phyloP scores from a whole-genome alignment of 2,888 invertebrate species.

The Drosophila tanythrix region DNA sequence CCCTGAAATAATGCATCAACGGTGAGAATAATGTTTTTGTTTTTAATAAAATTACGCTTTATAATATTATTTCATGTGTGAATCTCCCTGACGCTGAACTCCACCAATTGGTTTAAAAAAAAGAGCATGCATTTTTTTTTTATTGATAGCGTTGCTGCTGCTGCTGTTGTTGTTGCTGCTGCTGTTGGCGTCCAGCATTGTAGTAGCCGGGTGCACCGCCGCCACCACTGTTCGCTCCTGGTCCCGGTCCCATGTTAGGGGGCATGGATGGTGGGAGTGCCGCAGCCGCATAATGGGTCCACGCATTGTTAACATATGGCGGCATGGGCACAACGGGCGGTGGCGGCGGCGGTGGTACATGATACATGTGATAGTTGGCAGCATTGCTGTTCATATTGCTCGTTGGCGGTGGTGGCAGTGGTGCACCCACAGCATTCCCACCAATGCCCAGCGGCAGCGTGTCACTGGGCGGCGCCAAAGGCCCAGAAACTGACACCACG shows the following conservation, averaged over 20 bases:
- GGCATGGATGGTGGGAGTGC: constrained; percentile 63
- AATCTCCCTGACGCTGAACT: constrained; percentile 13
- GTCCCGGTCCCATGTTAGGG: constrained; percentile 49
- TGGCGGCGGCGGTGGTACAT: constrained; percentile 80
- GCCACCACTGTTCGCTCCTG: constrained; percentile 31
- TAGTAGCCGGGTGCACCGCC: constrained; percentile 48
- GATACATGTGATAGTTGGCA: constrained; percentile 67
- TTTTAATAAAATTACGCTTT: constrained; percentile 77
- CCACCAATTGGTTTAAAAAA: background rate
- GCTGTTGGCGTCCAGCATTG: constrained; percentile 59
- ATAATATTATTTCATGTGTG: constrained; percentile 58
- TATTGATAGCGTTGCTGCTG: constrained; percentile 62
- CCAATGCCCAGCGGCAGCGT: constrained; percentile 50
- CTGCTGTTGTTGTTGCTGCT: constrained; percentile 35
- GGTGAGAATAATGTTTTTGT: constrained; percentile 53
- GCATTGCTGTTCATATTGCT: constrained; percentile 47
- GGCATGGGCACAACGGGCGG: constrained; percentile 66
- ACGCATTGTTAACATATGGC: constrained; percentile 57
- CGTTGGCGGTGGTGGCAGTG: constrained; percentile 43
- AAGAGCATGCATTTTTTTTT: background rate
- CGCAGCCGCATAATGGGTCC: constrained; percentile 59
- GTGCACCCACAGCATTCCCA: constrained; percentile 16
- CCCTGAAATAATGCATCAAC: constrained; percentile 17
- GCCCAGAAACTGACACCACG: constrained; percentile 52
- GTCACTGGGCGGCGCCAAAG: constrained; percentile 41